These are phyloP conservation scores for Taurulus bubalis DNA, from an alignment of 2,113 vertebrate genomes.

Conservation along the genomic window DNA sequence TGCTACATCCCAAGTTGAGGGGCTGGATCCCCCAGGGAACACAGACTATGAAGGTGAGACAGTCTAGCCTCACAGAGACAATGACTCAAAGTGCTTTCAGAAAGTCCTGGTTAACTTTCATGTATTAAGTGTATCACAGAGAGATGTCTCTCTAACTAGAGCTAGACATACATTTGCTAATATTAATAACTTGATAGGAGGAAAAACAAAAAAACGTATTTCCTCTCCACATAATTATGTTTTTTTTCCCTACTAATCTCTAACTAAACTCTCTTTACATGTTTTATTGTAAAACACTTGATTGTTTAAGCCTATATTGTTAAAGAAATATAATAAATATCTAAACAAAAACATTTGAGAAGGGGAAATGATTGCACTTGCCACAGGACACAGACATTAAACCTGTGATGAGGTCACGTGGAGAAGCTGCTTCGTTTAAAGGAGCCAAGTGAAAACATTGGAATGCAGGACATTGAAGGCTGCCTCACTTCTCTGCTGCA, in stretches of 20 bases:
- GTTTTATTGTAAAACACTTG: neutral
- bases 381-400: neutral
- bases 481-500: neutral
- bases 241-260: no score
- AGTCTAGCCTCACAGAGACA: neutral
- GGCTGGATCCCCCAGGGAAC: neutral
- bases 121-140: neutral
- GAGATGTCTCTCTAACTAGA: neutral
- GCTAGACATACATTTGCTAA: neutral
- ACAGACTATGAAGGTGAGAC: neutral
- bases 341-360: neutral
- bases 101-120: neutral
- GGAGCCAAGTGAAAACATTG: neutral
- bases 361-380: neutral
- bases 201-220: neutral
- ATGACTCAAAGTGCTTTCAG: neutral
- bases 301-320: neutral
- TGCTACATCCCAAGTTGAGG: conserved; percentile 11
- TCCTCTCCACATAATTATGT: neutral
- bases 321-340: neutral
- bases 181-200: neutral
- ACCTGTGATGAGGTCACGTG: neutral
- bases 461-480: neutral
- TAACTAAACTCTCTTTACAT: neutral
- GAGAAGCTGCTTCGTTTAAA: neutral